phyloP scores from a whole-genome alignment of 2,113 vertebrate species.

The Podarcis muralis region DNA sequence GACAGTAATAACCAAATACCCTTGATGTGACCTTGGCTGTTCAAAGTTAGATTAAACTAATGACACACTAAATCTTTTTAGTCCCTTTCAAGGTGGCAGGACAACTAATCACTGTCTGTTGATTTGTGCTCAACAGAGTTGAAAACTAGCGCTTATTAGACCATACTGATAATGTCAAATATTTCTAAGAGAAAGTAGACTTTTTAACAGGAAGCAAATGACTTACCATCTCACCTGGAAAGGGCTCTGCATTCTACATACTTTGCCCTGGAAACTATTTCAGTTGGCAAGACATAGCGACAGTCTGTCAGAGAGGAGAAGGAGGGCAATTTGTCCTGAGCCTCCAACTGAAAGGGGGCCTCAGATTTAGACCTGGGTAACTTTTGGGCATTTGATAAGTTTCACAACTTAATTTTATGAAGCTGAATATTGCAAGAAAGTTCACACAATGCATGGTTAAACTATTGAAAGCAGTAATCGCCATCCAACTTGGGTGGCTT shows the following conservation, averaged over 20 bases:
- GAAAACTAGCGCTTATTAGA: slow-evolving; percentile 66
- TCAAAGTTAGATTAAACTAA: background rate
- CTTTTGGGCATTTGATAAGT: too few species aligned
- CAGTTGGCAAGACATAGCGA: background rate
- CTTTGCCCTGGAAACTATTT: background rate
- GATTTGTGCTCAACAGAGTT: slow-evolving; percentile 42
- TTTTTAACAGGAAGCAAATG: slow-evolving; percentile 62
- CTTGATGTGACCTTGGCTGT: slow-evolving; percentile 10
- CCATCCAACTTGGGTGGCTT: too few species aligned
- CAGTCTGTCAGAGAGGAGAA: slow-evolving; percentile 1
- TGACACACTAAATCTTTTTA: slow-evolving; percentile 12
- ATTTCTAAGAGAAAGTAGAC: slow-evolving; percentile 56
- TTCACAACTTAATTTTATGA: too few species aligned
- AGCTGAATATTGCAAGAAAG: too few species aligned
- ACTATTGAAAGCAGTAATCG: too few species aligned
- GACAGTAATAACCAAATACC: background rate
- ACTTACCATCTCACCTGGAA: slow-evolving; percentile 52
- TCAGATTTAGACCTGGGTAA: too few species aligned
- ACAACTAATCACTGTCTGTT: slow-evolving; percentile 31
- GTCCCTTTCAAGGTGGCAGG: slow-evolving; percentile 24
- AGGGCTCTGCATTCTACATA: background rate
- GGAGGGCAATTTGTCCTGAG: too few species aligned
- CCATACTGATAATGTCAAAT: slow-evolving; percentile 72
- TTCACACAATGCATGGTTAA: too few species aligned
- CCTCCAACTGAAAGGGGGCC: too few species aligned